These are phyloP conservation scores for Heterohyrax brucei DNA, from an alignment of 2,797 vertebrate genomes.

Conservation along the genomic window DNA sequence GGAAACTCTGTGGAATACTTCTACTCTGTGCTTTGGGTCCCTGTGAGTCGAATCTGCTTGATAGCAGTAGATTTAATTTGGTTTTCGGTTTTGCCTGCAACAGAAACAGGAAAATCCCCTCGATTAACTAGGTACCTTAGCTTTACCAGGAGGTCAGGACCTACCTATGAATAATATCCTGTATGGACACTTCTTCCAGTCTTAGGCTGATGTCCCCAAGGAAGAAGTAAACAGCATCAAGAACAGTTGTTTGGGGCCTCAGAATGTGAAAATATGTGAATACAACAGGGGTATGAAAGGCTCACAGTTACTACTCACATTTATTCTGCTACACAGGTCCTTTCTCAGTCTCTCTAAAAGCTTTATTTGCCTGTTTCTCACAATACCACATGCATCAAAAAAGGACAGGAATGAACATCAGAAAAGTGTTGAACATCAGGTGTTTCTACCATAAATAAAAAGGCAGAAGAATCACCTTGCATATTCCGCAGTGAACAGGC, in stretches of 20 bases:
- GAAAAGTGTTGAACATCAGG: conserved; percentile 14
- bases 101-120: not conserved
- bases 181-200: not conserved
- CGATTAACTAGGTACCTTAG: not conserved
- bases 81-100: not conserved
- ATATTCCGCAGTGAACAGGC: not conserved
- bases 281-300: not conserved
- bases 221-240: not conserved
- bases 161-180: not conserved
- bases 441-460: conserved; percentile 19
- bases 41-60: no score
- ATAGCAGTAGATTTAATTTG: no score
- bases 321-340: not conserved
- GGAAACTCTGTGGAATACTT: no score
- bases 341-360: conserved; percentile 25
- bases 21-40: no score
- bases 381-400: not conserved
- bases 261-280: not conserved
- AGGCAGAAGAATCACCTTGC: not conserved
- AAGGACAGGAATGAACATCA: not conserved
- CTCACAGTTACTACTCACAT: not conserved
- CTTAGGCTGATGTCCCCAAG: not conserved
- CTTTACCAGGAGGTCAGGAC: not conserved
- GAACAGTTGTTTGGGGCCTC: not conserved
- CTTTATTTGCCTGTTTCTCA: not conserved